Conservation (phyloP, 1,140 invertebrate genomes). For the Oscheius sp. region DNA sequence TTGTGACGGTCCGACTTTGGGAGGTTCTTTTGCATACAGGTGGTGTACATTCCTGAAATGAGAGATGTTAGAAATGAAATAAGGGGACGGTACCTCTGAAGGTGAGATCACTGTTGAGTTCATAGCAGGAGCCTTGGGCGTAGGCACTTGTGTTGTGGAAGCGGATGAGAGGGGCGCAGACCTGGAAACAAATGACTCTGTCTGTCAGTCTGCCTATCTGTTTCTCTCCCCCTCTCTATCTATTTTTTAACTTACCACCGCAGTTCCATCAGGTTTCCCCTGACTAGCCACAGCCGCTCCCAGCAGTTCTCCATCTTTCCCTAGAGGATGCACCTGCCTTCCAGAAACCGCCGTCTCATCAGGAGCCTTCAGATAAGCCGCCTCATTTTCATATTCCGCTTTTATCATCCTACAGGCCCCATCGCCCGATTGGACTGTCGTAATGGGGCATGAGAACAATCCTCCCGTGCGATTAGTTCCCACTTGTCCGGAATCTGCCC, state of each 20-base stretch:
- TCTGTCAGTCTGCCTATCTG: neutral
- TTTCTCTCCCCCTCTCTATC: no score
- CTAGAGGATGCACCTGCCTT: slow-evolving; percentile 12
- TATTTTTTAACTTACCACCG: slow-evolving; percentile 26
- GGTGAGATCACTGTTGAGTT: slow-evolving; percentile 16
- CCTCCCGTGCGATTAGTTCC: slow-evolving; percentile 30
- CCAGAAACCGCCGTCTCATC: neutral
- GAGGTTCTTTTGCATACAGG: slow-evolving; percentile 34
- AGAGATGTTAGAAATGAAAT: neutral
- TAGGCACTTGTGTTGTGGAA: slow-evolving; percentile 34
- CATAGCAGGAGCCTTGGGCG: slow-evolving; percentile 34
- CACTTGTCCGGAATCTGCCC: slow-evolving; percentile 28
- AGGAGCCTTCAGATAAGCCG: slow-evolving; percentile 13
- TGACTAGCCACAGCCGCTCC: slow-evolving; percentile 24
- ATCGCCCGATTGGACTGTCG: neutral
- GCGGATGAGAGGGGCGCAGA: slow-evolving; percentile 29
- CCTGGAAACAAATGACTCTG: slow-evolving; percentile 10
- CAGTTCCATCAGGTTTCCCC: slow-evolving; percentile 24
- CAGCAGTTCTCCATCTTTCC: slow-evolving; percentile 29
- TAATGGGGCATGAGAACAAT: slow-evolving; percentile 26
- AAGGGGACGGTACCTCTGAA: neutral
- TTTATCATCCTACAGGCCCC: slow-evolving; percentile 7
- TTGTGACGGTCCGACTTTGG: slow-evolving; percentile 56
- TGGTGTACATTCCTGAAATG: neutral
- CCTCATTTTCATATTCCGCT: slow-evolving; percentile 27